These are phyloP conservation scores for Heptranchias perlo DNA, from an alignment of 2,113 vertebrate genomes.

Conservation along the genomic window DNA sequence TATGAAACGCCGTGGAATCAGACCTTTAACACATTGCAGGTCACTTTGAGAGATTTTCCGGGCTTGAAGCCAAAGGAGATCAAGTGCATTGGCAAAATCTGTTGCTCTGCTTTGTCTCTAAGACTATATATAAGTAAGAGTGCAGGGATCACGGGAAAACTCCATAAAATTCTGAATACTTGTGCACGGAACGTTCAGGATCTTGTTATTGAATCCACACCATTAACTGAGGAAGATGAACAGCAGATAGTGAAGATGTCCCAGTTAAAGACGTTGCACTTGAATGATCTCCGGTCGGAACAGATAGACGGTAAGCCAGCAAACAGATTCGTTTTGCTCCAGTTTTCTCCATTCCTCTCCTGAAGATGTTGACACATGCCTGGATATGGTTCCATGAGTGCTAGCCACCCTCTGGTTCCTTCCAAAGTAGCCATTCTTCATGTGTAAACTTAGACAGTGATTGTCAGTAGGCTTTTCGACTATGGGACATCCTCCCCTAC, in stretches of 20 bases:
- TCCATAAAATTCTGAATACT: slow-evolving; percentile 45
- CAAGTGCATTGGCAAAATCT: slow-evolving; percentile 52
- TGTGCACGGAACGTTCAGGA: slow-evolving; percentile 44
- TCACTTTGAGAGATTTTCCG: slow-evolving; percentile 48
- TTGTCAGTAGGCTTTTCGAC: not conserved
- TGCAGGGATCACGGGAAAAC: slow-evolving; percentile 41
- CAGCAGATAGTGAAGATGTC: slow-evolving; percentile 43
- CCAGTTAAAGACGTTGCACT: slow-evolving; percentile 44
- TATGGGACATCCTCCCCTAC: not conserved
- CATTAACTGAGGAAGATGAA: slow-evolving; percentile 47
- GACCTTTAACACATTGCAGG: slow-evolving; percentile 49
- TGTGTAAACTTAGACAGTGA: not conserved
- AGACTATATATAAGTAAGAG: slow-evolving; percentile 46
- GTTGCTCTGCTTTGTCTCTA: slow-evolving; percentile 48
- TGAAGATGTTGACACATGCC: not conserved
- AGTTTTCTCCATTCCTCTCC: not conserved
- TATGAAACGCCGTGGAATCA: slow-evolving; percentile 48
- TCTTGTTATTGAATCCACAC: slow-evolving; percentile 46
- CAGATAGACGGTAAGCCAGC: slow-evolving; percentile 42
- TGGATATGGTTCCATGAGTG: not conserved
- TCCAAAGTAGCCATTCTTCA: not conserved
- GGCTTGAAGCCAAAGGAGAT: slow-evolving; percentile 47
- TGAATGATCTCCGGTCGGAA: slow-evolving; percentile 44
- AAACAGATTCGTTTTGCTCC: not conserved
- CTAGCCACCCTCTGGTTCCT: not conserved